Base-by-base conservation (phyloP, 1,140 invertebrate genomes). In the Pentalonia nigronervosa region DNA sequence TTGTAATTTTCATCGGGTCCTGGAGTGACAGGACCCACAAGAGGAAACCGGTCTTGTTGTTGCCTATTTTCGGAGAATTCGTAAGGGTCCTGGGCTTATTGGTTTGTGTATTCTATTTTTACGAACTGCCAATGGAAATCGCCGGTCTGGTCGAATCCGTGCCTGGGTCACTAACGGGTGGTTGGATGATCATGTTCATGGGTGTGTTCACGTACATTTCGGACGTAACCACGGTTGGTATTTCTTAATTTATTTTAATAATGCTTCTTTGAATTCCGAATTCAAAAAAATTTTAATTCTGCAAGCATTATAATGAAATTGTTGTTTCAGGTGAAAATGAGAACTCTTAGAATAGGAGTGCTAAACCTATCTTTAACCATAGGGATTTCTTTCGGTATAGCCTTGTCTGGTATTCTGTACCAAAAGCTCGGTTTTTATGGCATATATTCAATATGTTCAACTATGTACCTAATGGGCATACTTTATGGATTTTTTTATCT, bases 181-280 rank as follows among this genome's bases (percentile, higher is more conserved):
- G 98, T 7, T 98, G 97, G 97, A 97, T 98, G 94, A 98, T 97
- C 34, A 97, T 98, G 96, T 97, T 98, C 94, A 98, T 98, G 97
- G 97, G 97, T 30, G 97, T 97, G 50, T 98, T 98, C 95, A 98
- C 98, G 95, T 98, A 98, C 94, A 97, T 99, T 83, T 97, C 97
- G 1, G 98, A 98, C 95, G 97, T 98, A 17, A 98, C 98, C 0
- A 97, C 97, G 11, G 96, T 97, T 89, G 97, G 97, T 95, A 48
- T n/a, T 6, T 86, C 30, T 47, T n/a, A 0, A 30, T 30, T n/a
- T 87, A n/a, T 76, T 30, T 84, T 9, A 84, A 25, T 9, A 84
- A 25, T 84, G 45, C 36, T 84, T 2, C 14, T 17, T 4, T n/a
- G 30, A n/a, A n/a, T n/a, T 7, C 1, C 3, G 8, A 36, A 84